Evolutionary conservation across 35 echinoderm and acorn worm genomes (phyloP).

Genomic region (Patiria miniata): DNA sequence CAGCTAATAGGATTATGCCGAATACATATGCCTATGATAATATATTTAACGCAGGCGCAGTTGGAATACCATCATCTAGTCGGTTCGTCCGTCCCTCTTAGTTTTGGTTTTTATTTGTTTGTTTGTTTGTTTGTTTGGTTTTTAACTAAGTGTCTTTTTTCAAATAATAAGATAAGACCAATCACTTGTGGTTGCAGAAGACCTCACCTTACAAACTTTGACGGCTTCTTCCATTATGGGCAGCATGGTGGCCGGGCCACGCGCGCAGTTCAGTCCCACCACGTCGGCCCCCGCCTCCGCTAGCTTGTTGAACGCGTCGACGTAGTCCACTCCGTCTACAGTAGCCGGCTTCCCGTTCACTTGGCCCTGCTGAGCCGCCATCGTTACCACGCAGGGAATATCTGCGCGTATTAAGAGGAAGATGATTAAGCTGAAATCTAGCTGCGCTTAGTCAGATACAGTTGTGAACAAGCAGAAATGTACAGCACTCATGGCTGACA

Average conservation of each 20-base stretch:
- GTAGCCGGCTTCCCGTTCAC: slow-evolving; percentile 33
- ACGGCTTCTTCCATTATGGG: slow-evolving; percentile 30
- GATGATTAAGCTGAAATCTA: no score
- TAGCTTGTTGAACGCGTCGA: slow-evolving; percentile 36
- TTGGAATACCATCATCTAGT: neutral
- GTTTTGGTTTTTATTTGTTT: no score
- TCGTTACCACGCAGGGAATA: slow-evolving; percentile 16
- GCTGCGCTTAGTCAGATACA: no score
- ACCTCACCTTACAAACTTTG: neutral
- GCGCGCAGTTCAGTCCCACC: slow-evolving; percentile 56
- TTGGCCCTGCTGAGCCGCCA: neutral
- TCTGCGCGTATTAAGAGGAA: no score
- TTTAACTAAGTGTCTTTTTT: no score
- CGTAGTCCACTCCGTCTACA: slow-evolving; percentile 32
- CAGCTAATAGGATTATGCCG: no score
- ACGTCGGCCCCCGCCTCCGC: slow-evolving; percentile 57
- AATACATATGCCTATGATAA: no score
- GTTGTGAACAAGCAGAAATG: no score
- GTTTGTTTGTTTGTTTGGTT: no score
- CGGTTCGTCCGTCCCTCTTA: neutral
- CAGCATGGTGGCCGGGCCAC: slow-evolving; percentile 56
- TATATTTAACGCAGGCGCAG: no score
- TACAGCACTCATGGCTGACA: no score
- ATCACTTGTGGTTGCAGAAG: neutral
- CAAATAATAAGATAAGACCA: neutral